Evolutionary conservation across 2,797 vertebrate genomes (phyloP).

Genomic region (Sebastolobus altivelis): DNA sequence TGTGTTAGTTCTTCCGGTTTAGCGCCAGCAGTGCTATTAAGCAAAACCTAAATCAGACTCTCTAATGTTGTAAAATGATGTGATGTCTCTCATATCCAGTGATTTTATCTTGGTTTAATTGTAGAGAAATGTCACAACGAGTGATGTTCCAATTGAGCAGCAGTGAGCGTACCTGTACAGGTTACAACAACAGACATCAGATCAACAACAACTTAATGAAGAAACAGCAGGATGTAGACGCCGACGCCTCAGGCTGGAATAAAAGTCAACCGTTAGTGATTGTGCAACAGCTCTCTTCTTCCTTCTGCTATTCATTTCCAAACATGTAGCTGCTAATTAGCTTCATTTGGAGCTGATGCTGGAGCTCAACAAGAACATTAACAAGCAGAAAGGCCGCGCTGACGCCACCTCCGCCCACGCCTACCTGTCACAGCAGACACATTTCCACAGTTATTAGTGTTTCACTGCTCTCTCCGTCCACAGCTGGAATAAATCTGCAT

Average conservation of each 20-base stretch:
- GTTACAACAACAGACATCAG: background rate
- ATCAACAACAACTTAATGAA: background rate
- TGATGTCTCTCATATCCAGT: background rate
- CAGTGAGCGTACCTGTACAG: no score
- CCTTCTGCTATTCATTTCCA: conserved; percentile 18
- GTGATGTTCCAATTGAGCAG: no score
- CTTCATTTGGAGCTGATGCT: conserved; percentile 1
- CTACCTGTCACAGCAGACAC: conserved; percentile 51
- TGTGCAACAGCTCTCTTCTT: background rate
- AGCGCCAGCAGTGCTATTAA: no score
- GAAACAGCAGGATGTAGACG: background rate
- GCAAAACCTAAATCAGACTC: background rate
- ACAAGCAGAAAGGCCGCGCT: conserved; percentile 35
- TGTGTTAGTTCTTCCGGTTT: no score
- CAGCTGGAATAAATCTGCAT: conserved; percentile 75
- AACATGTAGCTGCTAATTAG: conserved; percentile 54
- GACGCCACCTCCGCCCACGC: conserved; percentile 29
- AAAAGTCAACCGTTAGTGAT: background rate
- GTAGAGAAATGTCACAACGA: background rate
- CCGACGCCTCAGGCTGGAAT: background rate
- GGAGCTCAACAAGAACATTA: conserved; percentile 14
- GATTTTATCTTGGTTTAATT: background rate
- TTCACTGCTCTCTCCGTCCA: conserved; percentile 59
- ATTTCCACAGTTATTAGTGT: conserved; percentile 65
- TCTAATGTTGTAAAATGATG: background rate